phyloP scores from a whole-genome alignment of 2,113 vertebrate species.

The Lophochroa leadbeateri region DNA sequence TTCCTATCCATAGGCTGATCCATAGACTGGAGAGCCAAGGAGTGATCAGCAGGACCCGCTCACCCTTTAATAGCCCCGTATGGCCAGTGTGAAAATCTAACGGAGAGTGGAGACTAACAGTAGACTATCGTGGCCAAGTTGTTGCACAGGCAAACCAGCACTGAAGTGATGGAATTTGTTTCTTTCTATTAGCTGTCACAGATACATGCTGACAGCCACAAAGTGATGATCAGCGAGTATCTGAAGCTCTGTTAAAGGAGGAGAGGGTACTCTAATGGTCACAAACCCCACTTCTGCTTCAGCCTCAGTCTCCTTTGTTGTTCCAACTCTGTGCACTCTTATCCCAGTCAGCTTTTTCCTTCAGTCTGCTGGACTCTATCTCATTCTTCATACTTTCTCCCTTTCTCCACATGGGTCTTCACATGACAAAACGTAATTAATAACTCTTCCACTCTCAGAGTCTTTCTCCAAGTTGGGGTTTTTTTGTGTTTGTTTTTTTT shows the following conservation, averaged over 20 bases:
- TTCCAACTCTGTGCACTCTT: neutral
- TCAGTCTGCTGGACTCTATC: neutral
- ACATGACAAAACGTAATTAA: neutral
- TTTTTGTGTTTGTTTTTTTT: too few species aligned
- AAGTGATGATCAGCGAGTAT: neutral
- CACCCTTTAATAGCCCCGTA: too few species aligned
- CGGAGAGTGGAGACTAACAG: too few species aligned
- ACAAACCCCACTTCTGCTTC: neutral
- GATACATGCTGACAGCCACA: neutral
- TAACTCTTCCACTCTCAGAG: neutral
- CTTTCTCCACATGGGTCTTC: neutral
- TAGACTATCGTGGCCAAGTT: too few species aligned
- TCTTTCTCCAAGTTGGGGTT: neutral
- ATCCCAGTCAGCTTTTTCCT: neutral
- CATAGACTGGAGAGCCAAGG: too few species aligned
- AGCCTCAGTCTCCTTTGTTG: neutral
- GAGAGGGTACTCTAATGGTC: neutral
- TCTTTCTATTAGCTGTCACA: neutral
- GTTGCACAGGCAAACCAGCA: neutral
- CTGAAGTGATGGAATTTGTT: neutral
- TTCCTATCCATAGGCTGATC: too few species aligned
- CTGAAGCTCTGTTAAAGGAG: neutral
- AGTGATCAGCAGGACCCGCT: too few species aligned
- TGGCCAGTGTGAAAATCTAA: too few species aligned
- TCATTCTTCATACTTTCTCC: neutral